Evolutionary conservation across 1,140 invertebrate genomes (phyloP).

Genomic region (Periplaneta americana): DNA sequence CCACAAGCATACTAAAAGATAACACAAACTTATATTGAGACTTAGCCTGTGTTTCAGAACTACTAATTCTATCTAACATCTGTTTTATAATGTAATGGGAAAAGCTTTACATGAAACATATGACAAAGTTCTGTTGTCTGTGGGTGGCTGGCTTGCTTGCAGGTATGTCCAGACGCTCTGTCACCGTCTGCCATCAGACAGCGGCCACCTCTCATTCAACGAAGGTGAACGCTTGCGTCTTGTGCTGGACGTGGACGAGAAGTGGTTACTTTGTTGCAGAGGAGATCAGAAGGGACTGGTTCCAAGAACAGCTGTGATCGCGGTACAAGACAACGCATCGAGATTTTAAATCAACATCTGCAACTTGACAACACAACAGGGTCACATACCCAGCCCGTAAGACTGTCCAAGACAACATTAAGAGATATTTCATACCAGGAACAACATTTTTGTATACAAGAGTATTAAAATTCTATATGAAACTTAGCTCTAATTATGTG

Average conservation of each 20-base stretch:
- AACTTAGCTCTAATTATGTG: background rate
- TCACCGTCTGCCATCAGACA: conserved; percentile 65
- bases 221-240: conserved; percentile 68
- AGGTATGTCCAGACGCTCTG: conserved; percentile 69
- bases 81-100: too few relatives aligned
- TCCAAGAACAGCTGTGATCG: conserved; percentile 46
- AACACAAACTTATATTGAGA: too few relatives aligned
- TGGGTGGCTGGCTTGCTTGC: conserved; percentile 29
- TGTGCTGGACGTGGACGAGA: conserved; percentile 68
- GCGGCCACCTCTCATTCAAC: conserved; percentile 71
- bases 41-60: too few relatives aligned
- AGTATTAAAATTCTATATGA: background rate
- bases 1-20: too few relatives aligned
- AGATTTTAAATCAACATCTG: background rate
- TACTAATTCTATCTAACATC: too few relatives aligned
- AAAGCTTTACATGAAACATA: too few relatives aligned
- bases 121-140: background rate
- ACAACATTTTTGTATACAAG: background rate
- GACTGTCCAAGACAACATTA: background rate
- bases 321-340: conserved; percentile 20
- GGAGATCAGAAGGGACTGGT: conserved; percentile 75
- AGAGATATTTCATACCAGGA: background rate
- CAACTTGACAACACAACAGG: background rate
- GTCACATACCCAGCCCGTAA: background rate
- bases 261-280: conserved; percentile 68